phyloP scores from a whole-genome alignment of 2,888 invertebrate species.

The Apamea sordens region DNA sequence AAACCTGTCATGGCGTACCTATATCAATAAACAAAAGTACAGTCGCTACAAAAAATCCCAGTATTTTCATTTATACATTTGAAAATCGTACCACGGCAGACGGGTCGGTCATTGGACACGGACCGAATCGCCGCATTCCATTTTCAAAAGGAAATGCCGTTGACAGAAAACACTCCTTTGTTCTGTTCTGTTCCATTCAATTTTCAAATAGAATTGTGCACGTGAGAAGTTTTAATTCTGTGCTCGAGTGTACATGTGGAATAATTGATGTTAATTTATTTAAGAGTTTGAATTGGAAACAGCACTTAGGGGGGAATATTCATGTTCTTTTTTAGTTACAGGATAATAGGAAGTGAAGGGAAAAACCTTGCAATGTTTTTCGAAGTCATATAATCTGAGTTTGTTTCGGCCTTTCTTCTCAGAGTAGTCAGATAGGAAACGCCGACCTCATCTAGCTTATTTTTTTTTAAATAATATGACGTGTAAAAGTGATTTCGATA shows the following conservation, averaged over 20 bases:
- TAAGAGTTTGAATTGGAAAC: constrained; percentile 63
- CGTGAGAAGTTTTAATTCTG: constrained; percentile 74
- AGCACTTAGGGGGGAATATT: constrained; percentile 46
- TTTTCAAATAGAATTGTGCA: constrained; percentile 78
- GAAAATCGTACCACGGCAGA: constrained; percentile 75
- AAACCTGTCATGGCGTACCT: constrained; percentile 43
- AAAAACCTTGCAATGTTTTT: constrained; percentile 35
- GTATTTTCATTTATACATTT: constrained; percentile 71
- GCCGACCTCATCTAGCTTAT: too few relatives aligned
- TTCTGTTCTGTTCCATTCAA: constrained; percentile 79
- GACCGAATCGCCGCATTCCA: constrained; percentile 81
- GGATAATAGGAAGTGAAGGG: constrained; percentile 31
- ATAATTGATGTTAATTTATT: constrained; percentile 74
- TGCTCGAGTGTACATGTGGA: constrained; percentile 66
- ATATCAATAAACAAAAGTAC: constrained; percentile 66
- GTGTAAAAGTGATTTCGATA: too few relatives aligned
- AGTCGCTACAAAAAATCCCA: constrained; percentile 68
- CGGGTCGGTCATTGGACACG: constrained; percentile 74
- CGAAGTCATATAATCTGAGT: too few relatives aligned
- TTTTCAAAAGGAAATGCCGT: constrained; percentile 85
- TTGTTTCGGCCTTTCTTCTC: too few relatives aligned
- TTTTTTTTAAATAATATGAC: too few relatives aligned
- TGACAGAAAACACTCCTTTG: constrained; percentile 87
- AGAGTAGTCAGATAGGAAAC: too few relatives aligned
- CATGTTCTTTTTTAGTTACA: constrained; percentile 39